A percentile compares a stretch with the other conserved stretches of the same genome.
Conservation (phyloP, 2,113 vertebrate species). For the Rhadina sibilatrix region DNA sequence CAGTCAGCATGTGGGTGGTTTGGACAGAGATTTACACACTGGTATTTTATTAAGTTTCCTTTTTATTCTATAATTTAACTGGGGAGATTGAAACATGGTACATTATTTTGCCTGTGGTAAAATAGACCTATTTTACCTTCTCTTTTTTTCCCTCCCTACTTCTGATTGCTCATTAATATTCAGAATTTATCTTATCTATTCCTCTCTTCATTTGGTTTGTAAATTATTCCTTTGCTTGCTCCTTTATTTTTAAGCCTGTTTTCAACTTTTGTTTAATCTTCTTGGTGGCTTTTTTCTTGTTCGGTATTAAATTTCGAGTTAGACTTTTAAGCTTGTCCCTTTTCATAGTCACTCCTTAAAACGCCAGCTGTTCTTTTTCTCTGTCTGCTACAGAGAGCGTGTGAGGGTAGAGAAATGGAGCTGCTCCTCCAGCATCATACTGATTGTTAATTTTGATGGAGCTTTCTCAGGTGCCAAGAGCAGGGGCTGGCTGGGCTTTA, state of each 20-base stretch:
- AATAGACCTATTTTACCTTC: slow-evolving; percentile 13
- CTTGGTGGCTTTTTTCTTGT: background rate
- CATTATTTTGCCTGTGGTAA: slow-evolving; percentile 57
- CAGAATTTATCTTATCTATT: slow-evolving; percentile 56
- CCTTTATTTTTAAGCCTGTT: slow-evolving; percentile 41
- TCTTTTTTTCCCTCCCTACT: accelerated
- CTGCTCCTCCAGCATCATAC: background rate
- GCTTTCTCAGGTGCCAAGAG: background rate
- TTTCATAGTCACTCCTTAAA: slow-evolving; percentile 16
- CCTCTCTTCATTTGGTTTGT: slow-evolving; percentile 60
- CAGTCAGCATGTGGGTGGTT: slow-evolving; percentile 46
- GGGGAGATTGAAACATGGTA: slow-evolving; percentile 5
- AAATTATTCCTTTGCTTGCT: slow-evolving; percentile 53
- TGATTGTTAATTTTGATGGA: background rate
- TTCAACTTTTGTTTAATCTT: slow-evolving; percentile 60
- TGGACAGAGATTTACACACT: slow-evolving; percentile 18
- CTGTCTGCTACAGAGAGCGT: background rate
- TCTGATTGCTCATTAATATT: slow-evolving; percentile 59
- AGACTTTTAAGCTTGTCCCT: background rate
- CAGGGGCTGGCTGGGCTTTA: background rate
- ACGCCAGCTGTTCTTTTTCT: background rate
- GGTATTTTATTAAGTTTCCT: slow-evolving; percentile 24
- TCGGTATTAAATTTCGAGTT: background rate
- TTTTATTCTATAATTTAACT: slow-evolving; percentile 42
- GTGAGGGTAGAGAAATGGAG: background rate